Base-by-base conservation (phyloP, 1,140 invertebrate species). In the Caenorhabditis briggsae region DNA sequence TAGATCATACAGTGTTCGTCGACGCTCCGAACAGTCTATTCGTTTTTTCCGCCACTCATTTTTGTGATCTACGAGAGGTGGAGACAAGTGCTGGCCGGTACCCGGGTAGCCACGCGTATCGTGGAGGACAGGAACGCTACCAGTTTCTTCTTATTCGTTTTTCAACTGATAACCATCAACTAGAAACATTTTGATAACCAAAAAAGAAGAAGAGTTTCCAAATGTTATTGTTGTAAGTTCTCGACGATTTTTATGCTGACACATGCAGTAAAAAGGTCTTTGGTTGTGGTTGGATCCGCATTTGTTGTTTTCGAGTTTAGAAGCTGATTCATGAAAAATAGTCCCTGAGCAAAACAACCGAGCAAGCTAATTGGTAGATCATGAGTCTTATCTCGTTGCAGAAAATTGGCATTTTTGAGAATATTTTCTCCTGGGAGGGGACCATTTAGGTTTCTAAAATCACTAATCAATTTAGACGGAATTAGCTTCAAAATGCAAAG, bases 121-220 rank as follows among this genome's bases (percentile, higher is more conserved):
- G 70, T 78, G 70, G 70, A 78, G 70, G 46, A 78, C 46, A 70
- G 70, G 70, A 78, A 78, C 70, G 50, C 46, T 78, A 78, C 70
- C 70, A 78, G 70, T 78, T 78, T 46, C 53, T 78, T 46, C 2
- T 78, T 78, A 23, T 50, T 53, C 9, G 50, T 11, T 53, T 53
- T 78, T 53, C n/a, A 78, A 78, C 70, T 78, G 70, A 78, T 78
- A 78, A 78, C 70, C n/a, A 78, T 78, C 70, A 50, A 78, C 18
- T 78, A 78, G 70, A 78, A 78, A 78, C 70, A 50, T 12, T 78
- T 25, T 33, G 33, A 33, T 33, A 33, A 33, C 33, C 33, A 33
- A 33, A 33, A 46, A 50, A 41, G 11, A 46, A 78, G 14, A 48
- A 78, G 33, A 50, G 70, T 78, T 78, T 78, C 70, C 48, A 50